phyloP scores from a whole-genome alignment of 2,797 vertebrate species.

The Buceros bicornis region DNA sequence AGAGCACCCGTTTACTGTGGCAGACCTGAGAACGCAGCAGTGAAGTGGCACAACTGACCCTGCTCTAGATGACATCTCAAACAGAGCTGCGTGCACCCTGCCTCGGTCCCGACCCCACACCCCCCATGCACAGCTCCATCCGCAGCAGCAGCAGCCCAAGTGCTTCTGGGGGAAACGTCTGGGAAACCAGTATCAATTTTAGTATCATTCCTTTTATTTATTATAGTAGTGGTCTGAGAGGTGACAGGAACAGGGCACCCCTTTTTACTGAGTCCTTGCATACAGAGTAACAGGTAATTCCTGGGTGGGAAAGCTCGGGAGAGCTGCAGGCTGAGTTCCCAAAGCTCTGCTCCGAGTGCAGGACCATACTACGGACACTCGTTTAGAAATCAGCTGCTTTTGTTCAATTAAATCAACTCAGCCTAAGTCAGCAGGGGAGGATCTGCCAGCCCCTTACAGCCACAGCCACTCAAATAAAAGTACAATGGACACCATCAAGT shows the following conservation, averaged over 20 bases:
- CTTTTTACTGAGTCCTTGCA: background rate
- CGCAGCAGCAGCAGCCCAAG: no score
- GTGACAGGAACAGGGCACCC: background rate
- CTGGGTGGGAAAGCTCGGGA: background rate
- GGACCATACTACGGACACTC: no score
- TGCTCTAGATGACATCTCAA: constrained; percentile 59
- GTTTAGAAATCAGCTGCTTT: no score
- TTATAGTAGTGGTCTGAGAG: background rate
- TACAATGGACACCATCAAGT: background rate
- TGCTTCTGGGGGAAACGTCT: no score
- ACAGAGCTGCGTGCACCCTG: background rate
- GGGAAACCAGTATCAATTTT: background rate
- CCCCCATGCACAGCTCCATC: no score
- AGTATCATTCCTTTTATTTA: background rate
- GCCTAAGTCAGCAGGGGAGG: background rate
- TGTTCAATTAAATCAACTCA: background rate
- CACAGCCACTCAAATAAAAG: background rate
- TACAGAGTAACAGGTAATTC: background rate
- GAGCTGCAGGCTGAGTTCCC: background rate
- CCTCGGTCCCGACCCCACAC: background rate
- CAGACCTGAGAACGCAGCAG: constrained; percentile 43
- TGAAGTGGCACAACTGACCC: constrained; percentile 69
- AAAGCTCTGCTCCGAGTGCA: background rate
- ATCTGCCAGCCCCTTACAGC: background rate
- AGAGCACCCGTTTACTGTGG: constrained; percentile 72